Evolutionary conservation across 1,140 invertebrate genomes (phyloP), one percentile per base, ranked within the genome.

Genomic region (Papilio glaucus): DNA sequence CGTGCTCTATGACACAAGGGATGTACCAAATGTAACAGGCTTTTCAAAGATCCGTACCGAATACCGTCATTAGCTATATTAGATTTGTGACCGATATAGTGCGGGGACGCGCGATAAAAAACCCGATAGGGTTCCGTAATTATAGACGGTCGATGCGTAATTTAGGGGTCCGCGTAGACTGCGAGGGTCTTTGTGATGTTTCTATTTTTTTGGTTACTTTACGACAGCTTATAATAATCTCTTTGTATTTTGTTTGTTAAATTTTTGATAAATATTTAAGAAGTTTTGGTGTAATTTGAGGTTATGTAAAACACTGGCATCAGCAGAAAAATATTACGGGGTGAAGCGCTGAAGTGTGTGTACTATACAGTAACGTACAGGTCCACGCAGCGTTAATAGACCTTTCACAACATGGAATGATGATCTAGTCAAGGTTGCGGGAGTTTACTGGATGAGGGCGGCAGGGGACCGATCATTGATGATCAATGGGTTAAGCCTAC

Each of bases 51-150:
- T 45, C 76, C 78, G 77, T 75, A 79, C 81, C 81, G 82, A 82
- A 85, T 85, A 79, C 84, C 79, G 76, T 86, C 85, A 88, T 88
- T 88, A 88, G 83, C 76, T 75, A 78, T 85, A 88, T 86, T 88
- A 88, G 86, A 88, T 88, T 83, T 87, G 85, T 87, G 87, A 83
- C 81, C 79, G 82, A 87, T 86, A 85, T 80, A 72, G 78, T 73
- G 26, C 65, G 65, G 65, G 65, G 65, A 69, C 65, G 41, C 67
- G 24, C 73, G 79, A 76, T 88, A 89, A 86, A 87, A 89, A 87
- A 87, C 75, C 61, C 62, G 80, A 86, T 84, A 81, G 85, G 84
- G 82, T 77, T 75, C 80, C 78, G 77, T 88, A 86, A 88, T 88
- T 88, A 87, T 84, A 85, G 85, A 74, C 77, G 80, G 77, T 75